Conservation (phyloP, 1,140 invertebrate genomes). For the Pemphigus obesinymphae region DNA sequence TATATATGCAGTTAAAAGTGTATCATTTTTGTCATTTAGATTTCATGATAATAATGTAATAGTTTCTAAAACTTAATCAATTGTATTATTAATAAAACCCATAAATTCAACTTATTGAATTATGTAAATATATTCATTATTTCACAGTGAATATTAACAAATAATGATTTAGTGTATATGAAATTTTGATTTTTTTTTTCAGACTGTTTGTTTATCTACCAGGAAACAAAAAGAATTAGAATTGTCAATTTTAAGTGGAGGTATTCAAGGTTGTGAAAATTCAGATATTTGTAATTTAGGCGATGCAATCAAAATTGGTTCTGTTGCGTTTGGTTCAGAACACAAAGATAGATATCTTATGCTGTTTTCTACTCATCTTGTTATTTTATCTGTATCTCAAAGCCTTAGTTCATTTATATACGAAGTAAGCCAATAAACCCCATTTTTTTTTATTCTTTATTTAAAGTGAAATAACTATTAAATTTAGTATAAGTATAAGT, state of each 20-base stretch:
- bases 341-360: conserved; percentile 88
- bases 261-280: conserved; percentile 92
- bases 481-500: too few relatives aligned
- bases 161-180: too few relatives aligned
- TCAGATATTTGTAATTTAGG: conserved; percentile 71
- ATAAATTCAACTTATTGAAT: too few relatives aligned
- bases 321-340: conserved; percentile 73
- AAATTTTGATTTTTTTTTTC: conserved; percentile 23
- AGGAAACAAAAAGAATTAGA: conserved; percentile 94
- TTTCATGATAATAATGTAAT: too few relatives aligned
- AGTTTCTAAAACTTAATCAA: too few relatives aligned
- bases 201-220: conserved; percentile 77
- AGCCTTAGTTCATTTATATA: conserved; percentile 92
- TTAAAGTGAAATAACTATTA: too few relatives aligned
- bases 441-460: not conserved
- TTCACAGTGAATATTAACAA: too few relatives aligned
- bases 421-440: conserved; percentile 61
- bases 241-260: conserved; percentile 85
- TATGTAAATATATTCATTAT: too few relatives aligned
- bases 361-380: conserved; percentile 77
- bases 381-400: conserved; percentile 86
- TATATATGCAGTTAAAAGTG: too few relatives aligned
- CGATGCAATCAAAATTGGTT: conserved; percentile 78
- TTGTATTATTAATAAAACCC: too few relatives aligned
- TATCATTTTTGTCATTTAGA: too few relatives aligned